phyloP scores from a whole-genome alignment of 2,113 vertebrate species.

The Anhinga anhinga region DNA sequence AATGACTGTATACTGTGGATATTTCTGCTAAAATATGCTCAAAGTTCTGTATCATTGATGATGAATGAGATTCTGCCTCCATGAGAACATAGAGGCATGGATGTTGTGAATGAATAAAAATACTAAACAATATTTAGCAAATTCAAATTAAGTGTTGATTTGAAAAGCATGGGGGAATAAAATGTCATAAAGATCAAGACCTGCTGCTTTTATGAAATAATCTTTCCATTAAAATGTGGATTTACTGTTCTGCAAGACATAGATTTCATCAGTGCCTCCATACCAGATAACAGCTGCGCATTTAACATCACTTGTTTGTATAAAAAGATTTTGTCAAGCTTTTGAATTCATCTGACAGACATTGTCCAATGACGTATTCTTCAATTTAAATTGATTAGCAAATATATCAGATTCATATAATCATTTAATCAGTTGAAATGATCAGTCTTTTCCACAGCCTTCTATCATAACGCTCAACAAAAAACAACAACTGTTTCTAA shows the following conservation, averaged over 20 bases:
- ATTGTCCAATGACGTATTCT: not conserved
- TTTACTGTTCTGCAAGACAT: not conserved
- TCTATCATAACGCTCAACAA: not conserved
- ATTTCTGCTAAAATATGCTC: slow-evolving; percentile 31
- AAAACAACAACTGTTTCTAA: not conserved
- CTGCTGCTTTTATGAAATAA: slow-evolving; percentile 6
- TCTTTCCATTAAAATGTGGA: not conserved
- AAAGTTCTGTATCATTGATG: not conserved
- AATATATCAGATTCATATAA: not conserved
- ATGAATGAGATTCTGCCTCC: not conserved
- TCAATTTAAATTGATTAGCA: not conserved
- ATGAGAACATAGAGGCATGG: not conserved
- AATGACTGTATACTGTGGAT: not conserved
- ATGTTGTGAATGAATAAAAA: not conserved
- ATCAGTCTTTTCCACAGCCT: not conserved
- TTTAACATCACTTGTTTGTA: not conserved
- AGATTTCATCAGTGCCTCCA: not conserved
- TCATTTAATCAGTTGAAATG: not conserved
- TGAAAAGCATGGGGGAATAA: not conserved
- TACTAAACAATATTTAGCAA: slow-evolving; percentile 1
- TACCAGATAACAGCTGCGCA: not conserved
- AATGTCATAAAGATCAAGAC: slow-evolving; percentile 1
- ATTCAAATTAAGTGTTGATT: slow-evolving; percentile 1
- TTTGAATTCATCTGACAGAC: not conserved
- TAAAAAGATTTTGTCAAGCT: not conserved